These are phyloP conservation scores for Epizoanthus rinbou DNA, from an alignment of 92 coral and sea anemone genomes.

Conservation along the genomic window DNA sequence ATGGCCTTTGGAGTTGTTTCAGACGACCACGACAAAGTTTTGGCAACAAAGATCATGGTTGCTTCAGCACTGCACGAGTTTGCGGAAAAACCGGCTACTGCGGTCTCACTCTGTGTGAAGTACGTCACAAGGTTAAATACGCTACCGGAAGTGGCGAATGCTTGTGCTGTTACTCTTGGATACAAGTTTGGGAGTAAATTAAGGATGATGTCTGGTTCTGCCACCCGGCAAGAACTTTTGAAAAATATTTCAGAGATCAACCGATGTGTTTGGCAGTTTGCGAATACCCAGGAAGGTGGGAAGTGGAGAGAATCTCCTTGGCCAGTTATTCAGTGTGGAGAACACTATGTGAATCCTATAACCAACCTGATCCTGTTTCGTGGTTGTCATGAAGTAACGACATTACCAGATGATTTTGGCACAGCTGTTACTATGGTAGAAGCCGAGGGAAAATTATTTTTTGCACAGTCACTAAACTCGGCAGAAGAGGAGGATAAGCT, in stretches of 20 bases:
- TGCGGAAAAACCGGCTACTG: slow-evolving; percentile 87
- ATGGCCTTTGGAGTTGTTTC: slow-evolving; percentile 96
- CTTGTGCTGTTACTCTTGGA: slow-evolving; percentile 60
- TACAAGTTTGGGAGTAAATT: slow-evolving; percentile 76
- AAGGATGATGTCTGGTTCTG: slow-evolving; percentile 73
- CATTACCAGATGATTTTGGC: slow-evolving; percentile 52
- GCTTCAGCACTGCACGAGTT: slow-evolving; percentile 97
- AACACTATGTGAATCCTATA: slow-evolving; percentile 60
- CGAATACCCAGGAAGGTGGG: slow-evolving; percentile 45
- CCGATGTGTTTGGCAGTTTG: slow-evolving; percentile 88
- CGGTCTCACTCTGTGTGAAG: slow-evolving; percentile 83
- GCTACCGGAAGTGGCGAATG: slow-evolving; percentile 77
- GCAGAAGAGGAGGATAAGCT: slow-evolving; percentile 50
- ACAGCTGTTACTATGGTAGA: slow-evolving; percentile 76
- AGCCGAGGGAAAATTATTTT: slow-evolving; percentile 67
- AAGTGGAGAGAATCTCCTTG: slow-evolving; percentile 62
- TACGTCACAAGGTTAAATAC: slow-evolving; percentile 80
- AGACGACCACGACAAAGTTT: slow-evolving; percentile 82
- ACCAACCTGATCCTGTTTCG: slow-evolving; percentile 75
- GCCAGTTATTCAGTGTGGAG: slow-evolving; percentile 61
- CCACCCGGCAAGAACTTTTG: slow-evolving; percentile 65
- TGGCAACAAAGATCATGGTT: slow-evolving; percentile 94
- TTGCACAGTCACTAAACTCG: slow-evolving; percentile 61
- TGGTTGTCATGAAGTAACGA: slow-evolving; percentile 47
- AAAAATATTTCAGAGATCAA: slow-evolving; percentile 89